A percentile compares a stretch with the other conserved stretches of the same genome.
Conservation (phyloP, 1,140 invertebrate genomes). For the Diplogasteroides magnus region DNA sequence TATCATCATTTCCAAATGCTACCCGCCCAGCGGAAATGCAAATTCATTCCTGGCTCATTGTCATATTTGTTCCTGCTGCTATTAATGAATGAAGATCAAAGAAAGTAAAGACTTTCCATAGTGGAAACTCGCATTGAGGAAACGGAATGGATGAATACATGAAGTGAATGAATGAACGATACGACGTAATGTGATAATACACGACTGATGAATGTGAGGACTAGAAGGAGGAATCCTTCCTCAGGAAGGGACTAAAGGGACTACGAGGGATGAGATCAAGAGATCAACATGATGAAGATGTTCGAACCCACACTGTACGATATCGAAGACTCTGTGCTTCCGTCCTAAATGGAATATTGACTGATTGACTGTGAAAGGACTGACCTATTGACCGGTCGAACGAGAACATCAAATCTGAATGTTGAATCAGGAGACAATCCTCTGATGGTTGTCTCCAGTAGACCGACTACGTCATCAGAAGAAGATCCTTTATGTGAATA, state of each 20-base stretch:
- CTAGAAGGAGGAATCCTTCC: not conserved
- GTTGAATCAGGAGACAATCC: slow-evolving; percentile 28
- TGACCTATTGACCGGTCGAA: slow-evolving; percentile 20
- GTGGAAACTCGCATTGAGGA: too few relatives aligned
- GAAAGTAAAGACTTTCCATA: too few relatives aligned
- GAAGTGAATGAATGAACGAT: not conserved
- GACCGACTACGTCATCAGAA: slow-evolving; percentile 7
- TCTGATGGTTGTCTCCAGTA: slow-evolving; percentile 30
- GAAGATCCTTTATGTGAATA: slow-evolving; percentile 27
- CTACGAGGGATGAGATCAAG: not conserved
- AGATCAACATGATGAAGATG: slow-evolving; percentile 1
- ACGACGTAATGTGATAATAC: not conserved
- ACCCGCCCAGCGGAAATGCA: too few relatives aligned
- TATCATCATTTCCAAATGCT: too few relatives aligned
- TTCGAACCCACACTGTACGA: slow-evolving; percentile 37
- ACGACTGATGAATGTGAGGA: not conserved
- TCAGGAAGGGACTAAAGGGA: too few relatives aligned
- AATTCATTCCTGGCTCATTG: too few relatives aligned
- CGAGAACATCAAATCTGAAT: slow-evolving; percentile 38
- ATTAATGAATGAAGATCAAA: too few relatives aligned
- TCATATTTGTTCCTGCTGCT: too few relatives aligned
- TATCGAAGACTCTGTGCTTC: slow-evolving; percentile 33
- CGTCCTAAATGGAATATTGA: too few relatives aligned
- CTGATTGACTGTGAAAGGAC: too few relatives aligned
- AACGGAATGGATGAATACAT: not conserved